Conservation (phyloP, 2,797 vertebrate species). For the Argentina silus region DNA sequence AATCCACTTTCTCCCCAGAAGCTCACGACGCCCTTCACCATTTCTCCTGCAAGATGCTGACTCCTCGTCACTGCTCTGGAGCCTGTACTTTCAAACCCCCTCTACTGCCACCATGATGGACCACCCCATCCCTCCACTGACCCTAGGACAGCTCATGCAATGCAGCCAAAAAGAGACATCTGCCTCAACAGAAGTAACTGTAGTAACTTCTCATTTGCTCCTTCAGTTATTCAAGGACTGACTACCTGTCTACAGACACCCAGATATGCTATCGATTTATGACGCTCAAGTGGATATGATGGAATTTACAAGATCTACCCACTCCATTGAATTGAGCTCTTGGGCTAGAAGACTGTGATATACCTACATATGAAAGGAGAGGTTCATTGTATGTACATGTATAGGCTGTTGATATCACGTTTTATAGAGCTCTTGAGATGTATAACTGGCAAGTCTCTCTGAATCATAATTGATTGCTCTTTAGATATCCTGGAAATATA, state of each 20-base stretch:
- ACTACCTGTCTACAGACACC: constrained; percentile 51
- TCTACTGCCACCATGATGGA: constrained; percentile 85
- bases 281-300: constrained; percentile 46
- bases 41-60: constrained; percentile 97
- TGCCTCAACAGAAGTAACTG: constrained; percentile 33
- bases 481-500: constrained; percentile 55
- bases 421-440: constrained; percentile 51
- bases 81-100: constrained; percentile 95
- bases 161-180: constrained; percentile 60
- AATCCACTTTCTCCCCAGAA: constrained; percentile 78
- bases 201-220: constrained; percentile 15
- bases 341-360: constrained; percentile 25
- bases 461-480: constrained; percentile 57
- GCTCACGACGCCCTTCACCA: constrained; percentile 92
- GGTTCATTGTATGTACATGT: constrained; percentile 56
- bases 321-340: constrained; percentile 35
- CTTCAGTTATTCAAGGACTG: constrained; percentile 53
- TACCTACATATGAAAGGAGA: constrained; percentile 24
- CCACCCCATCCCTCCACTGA: constrained; percentile 21
- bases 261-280: constrained; percentile 47
- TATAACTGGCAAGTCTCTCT: constrained; percentile 38
- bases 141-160: constrained; percentile 50
- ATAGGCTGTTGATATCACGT: constrained; percentile 64
- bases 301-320: constrained; percentile 12
- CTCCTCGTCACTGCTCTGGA: constrained; percentile 89